Evolutionary conservation across 2,113 vertebrate species (phyloP), one percentile per base, ranked within the genome.

Genomic region (Pelecanus crispus): DNA sequence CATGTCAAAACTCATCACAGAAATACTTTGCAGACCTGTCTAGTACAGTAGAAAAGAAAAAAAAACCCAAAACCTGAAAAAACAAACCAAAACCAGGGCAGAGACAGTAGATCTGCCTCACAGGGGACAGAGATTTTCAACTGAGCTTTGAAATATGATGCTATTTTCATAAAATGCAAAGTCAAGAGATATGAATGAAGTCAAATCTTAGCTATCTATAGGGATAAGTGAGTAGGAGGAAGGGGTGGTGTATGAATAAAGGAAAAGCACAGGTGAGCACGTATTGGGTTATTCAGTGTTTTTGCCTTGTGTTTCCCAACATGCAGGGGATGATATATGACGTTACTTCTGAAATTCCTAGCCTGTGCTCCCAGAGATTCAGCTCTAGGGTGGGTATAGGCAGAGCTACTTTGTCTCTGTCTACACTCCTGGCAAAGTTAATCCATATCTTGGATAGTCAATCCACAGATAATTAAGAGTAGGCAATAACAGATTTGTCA

Each of bases 91-190:
- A 8, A 19, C 7, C 17, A 59, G 25, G 55, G 40, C 19, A 45
- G 78, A 70, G 36, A 31, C 29, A 53, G 31, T 16, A 75, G 61
- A n/a, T 72, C 44, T 83, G 26, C 26, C 31, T 90, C 26, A 24
- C 7, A 56, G 34, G 38, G 55, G 55, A 77, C 21, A 72, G 66
- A 85, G 36, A n/a, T 80, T 90, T 93, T 45, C 53, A 88, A 6
- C 17, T 42, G 42, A 88, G 53, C 70, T 91, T 96, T 96, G 94
- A 96, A 92, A 91, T 90, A 42, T 0, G 24, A 70, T 55, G 32
- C 18, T 80, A 28, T 94, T 95, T 96, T 85, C 67, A 83, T 96
- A 83, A 94, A 81, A 81, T 66, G 71, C 70, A 88, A 88, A 96
- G 67, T 58, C 44, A 49, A 92, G 73, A 74, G 36, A 53, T 38